Evolutionary conservation across 2,888 invertebrate genomes (phyloP).

Genomic region (Orchesella flavescens): DNA sequence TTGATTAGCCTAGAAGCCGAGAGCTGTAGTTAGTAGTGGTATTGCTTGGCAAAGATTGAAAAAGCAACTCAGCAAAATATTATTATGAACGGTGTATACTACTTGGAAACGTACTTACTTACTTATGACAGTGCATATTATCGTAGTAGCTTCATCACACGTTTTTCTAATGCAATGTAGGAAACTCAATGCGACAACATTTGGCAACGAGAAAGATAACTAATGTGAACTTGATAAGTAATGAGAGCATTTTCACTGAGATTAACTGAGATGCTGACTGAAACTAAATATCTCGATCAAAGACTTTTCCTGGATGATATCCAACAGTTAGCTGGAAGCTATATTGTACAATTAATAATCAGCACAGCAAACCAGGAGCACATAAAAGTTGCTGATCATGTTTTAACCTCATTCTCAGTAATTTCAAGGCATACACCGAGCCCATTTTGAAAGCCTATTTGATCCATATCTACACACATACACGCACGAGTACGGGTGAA

Average conservation of each 20-base stretch:
- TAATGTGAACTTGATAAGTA: slow-evolving; percentile 47
- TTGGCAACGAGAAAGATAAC: slow-evolving; percentile 26
- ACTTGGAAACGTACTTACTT: too few species aligned
- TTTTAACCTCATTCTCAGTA: too few species aligned
- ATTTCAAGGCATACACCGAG: background rate
- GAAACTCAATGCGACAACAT: slow-evolving; percentile 14
- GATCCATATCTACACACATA: too few species aligned
- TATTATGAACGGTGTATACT: too few species aligned
- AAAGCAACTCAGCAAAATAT: slow-evolving; percentile 5
- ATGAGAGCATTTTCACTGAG: slow-evolving; percentile 28
- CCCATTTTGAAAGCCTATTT: background rate
- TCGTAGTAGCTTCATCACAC: background rate
- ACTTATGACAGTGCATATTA: too few species aligned
- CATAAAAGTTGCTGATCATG: background rate
- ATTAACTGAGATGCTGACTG: slow-evolving; percentile 44
- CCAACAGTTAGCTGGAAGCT: slow-evolving; percentile 49
- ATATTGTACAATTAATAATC: slow-evolving; percentile 16
- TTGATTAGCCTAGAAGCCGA: slow-evolving; percentile 27
- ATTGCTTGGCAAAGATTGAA: slow-evolving; percentile 13
- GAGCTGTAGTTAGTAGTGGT: background rate
- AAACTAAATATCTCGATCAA: slow-evolving; percentile 46
- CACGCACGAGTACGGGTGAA: too few species aligned
- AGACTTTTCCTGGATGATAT: slow-evolving; percentile 36
- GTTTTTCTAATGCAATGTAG: background rate
- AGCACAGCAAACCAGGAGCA: slow-evolving; percentile 2